Percentiles rank a stretch among this genome's conserved stretches.
These are phyloP conservation scores for Podilymbus podiceps DNA, from an alignment of 2,113 vertebrate genomes.

Conservation along the genomic window DNA sequence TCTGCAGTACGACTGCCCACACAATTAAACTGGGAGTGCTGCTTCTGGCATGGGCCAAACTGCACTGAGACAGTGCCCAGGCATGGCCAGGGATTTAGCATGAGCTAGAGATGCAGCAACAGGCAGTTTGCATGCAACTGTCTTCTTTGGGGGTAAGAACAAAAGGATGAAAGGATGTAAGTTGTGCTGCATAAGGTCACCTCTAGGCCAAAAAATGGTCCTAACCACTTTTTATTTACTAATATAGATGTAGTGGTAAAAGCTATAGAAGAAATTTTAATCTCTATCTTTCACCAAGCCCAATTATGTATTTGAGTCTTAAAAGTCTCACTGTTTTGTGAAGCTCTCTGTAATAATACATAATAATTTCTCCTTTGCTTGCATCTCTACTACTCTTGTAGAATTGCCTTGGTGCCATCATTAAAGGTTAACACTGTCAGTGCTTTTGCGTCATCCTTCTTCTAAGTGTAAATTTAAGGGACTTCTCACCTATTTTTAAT, in stretches of 20 bases:
- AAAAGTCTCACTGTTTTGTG: not conserved
- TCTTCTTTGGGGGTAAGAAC: not conserved
- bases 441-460: not conserved
- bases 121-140: not conserved
- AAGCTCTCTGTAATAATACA: not conserved
- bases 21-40: not conserved
- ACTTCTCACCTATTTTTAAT: not conserved
- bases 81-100: not conserved
- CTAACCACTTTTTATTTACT: not conserved
- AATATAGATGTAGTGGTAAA: not conserved
- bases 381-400: not conserved
- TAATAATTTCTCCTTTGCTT: not conserved
- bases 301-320: not conserved
- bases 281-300: not conserved
- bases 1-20: not conserved
- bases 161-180: not conserved
- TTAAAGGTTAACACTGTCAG: slow-evolving; percentile 13
- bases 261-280: not conserved
- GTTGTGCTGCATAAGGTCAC: not conserved
- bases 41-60: not conserved
- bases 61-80: not conserved
- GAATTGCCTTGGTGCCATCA: not conserved
- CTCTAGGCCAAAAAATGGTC: not conserved
- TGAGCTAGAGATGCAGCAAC: not conserved
- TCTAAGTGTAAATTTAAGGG: not conserved